phyloP scores from a whole-genome alignment of 2,797 vertebrate species.

The Acanthis flammea region DNA sequence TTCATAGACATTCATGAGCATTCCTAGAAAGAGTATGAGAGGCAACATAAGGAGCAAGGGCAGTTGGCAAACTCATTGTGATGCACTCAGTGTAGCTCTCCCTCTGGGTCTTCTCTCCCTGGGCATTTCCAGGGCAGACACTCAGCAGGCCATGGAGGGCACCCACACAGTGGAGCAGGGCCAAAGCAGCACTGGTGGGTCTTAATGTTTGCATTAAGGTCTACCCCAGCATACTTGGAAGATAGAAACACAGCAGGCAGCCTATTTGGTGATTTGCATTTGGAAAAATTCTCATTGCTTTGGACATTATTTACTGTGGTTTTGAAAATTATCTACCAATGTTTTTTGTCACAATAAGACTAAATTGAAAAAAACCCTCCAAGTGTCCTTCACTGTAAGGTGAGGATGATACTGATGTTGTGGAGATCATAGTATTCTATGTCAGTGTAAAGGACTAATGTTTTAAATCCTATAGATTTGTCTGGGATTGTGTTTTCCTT shows the following conservation, averaged over 20 bases:
- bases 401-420: neutral
- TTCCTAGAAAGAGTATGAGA: neutral
- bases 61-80: neutral
- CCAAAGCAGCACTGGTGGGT: neutral
- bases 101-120: neutral
- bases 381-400: neutral
- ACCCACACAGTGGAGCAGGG: fast-evolving
- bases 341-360: neutral
- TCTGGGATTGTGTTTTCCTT: neutral
- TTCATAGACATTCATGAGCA: neutral
- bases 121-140: neutral
- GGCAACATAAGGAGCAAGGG: neutral
- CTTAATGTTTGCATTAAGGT: neutral
- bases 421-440: neutral
- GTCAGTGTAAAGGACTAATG: neutral
- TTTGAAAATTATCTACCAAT: neutral
- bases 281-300: neutral
- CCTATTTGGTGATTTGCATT: neutral
- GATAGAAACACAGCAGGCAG: neutral
- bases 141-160: neutral
- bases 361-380: neutral
- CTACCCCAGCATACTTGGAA: neutral
- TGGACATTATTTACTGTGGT: neutral
- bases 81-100: neutral
- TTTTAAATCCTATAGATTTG: neutral